Evolutionary conservation across 2,797 vertebrate species (phyloP).

Genomic region (Acridotheres tristis): DNA sequence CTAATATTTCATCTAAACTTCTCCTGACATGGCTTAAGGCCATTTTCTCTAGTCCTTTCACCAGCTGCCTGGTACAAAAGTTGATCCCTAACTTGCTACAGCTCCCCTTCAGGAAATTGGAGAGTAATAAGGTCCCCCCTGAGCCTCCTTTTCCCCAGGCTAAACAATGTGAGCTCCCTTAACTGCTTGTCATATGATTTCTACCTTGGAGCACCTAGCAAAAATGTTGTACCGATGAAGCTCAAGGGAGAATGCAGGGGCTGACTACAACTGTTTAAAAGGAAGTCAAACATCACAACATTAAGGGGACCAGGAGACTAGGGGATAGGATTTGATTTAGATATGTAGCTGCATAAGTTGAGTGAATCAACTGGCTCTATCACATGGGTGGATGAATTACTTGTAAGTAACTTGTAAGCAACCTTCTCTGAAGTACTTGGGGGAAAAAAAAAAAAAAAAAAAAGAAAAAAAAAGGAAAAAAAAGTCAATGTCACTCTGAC

Average conservation of each 20-base stretch:
- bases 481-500: neutral
- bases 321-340: neutral
- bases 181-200: neutral
- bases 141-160: neutral
- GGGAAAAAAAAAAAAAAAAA: no score
- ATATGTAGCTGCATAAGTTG: neutral
- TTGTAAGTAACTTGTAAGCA: neutral
- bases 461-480: no score
- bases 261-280: neutral
- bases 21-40: no score
- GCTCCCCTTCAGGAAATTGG: neutral
- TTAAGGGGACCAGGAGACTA: neutral
- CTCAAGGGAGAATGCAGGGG: neutral
- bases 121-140: neutral
- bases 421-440: neutral
- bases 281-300: neutral
- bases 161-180: neutral
- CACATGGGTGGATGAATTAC: neutral
- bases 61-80: neutral
- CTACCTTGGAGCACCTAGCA: neutral
- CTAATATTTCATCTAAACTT: neutral
- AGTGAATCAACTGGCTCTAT: neutral
- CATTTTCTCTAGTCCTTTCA: neutral
- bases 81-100: neutral
- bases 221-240: neutral